Percentiles rank a stretch among this genome's conserved stretches.
These are phyloP conservation scores for Halichondria panicea DNA, from an alignment of 37 sponge, comb jelly and placozoan species.

Conservation along the genomic window DNA sequence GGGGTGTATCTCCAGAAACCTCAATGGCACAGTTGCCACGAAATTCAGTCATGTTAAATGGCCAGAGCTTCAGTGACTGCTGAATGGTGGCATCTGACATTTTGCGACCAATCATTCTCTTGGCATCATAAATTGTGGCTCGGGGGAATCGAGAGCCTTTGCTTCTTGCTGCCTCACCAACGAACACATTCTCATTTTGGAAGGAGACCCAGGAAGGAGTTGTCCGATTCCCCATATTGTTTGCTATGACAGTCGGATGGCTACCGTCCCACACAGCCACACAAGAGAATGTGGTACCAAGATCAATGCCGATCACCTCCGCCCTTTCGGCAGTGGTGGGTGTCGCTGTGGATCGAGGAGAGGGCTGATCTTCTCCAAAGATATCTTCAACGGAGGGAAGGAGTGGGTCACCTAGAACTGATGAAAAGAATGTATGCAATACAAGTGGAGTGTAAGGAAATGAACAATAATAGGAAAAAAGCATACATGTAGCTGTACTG, in stretches of 20 bases:
- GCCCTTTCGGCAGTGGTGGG: not conserved
- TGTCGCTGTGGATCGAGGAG: not conserved
- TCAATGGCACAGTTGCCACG: constrained; percentile 71
- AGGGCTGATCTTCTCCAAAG: no score
- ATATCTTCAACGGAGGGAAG: no score
- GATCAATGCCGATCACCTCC: constrained; percentile 85
- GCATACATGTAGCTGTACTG: no score
- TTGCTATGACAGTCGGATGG: constrained; percentile 73
- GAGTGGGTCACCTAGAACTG: no score
- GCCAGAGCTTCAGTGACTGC: constrained; percentile 65
- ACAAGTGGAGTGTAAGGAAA: no score
- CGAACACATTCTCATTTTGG: constrained; percentile 59
- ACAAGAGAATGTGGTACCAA: constrained; percentile 96
- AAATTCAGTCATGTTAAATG: constrained; percentile 61
- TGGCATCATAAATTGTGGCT: constrained; percentile 83
- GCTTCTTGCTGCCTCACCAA: constrained; percentile 86
- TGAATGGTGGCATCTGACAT: constrained; percentile 58
- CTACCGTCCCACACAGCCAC: constrained; percentile 88
- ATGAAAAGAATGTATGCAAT: no score
- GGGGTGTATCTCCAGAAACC: constrained; percentile 12
- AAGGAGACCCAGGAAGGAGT: constrained; percentile 96
- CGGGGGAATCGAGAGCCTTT: constrained; percentile 69
- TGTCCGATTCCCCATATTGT: constrained; percentile 89
- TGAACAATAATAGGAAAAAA: no score
- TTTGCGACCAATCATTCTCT: constrained; percentile 90